Evolutionary conservation across 2,888 invertebrate species (phyloP).

Genomic region (Harmothoe impar): DNA sequence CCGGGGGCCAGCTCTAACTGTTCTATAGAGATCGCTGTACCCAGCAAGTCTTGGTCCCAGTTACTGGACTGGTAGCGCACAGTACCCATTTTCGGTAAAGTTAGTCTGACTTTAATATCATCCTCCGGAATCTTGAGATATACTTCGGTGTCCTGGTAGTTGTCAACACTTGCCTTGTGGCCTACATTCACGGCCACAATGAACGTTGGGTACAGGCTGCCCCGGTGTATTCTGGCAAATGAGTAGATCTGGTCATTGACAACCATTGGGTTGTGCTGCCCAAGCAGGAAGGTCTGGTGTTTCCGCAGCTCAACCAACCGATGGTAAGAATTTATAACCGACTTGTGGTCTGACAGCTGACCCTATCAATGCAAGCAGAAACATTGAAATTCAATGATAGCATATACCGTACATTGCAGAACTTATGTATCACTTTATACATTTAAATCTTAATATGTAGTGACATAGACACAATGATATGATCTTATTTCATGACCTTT

Average conservation of each 20-base stretch:
- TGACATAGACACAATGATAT: too few species aligned
- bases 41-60: background rate
- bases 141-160: conserved; percentile 65
- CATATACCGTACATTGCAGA: too few species aligned
- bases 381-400: too few species aligned
- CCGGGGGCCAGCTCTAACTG: background rate
- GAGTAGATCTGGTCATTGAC: conserved; percentile 74
- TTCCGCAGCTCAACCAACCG: conserved; percentile 72
- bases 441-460: too few species aligned
- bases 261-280: too few species aligned
- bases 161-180: conserved; percentile 63
- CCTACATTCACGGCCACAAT: conserved; percentile 78
- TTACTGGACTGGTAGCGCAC: conserved; percentile 18
- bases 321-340: conserved; percentile 70
- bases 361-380: background rate
- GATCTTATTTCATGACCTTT: too few species aligned
- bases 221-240: conserved; percentile 76
- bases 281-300: conserved; percentile 76
- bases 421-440: too few species aligned
- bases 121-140: conserved; percentile 33
- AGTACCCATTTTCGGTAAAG: background rate
- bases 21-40: background rate
- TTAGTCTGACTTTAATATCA: background rate
- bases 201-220: conserved; percentile 69
- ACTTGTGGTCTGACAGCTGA: conserved; percentile 37